phyloP scores from a whole-genome alignment of 1,140 invertebrate genomes.

The Anoplophora glabripennis region DNA sequence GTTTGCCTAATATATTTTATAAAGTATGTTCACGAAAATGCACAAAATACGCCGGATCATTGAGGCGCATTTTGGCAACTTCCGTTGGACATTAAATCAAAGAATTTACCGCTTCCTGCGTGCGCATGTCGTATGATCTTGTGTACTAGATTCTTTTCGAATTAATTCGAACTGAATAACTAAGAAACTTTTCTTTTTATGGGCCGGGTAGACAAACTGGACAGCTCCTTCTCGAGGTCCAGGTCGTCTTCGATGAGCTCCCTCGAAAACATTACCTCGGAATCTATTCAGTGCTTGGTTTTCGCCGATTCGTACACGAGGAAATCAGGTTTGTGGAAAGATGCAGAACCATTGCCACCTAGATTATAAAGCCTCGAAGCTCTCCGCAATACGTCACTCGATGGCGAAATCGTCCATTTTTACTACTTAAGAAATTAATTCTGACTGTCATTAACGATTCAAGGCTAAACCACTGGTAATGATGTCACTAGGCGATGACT shows the following conservation, averaged over 20 bases:
- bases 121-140: not conserved
- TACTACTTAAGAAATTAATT: too few relatives aligned
- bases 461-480: too few relatives aligned
- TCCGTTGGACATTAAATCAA: not conserved
- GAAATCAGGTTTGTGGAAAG: constrained; percentile 72
- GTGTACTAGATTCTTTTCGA: constrained; percentile 10
- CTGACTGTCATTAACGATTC: too few relatives aligned
- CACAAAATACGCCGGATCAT: too few relatives aligned
- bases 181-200: constrained; percentile 52
- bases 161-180: constrained; percentile 13
- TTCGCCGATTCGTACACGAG: constrained; percentile 95
- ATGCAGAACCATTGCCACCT: too few relatives aligned
- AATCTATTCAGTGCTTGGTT: constrained; percentile 92
- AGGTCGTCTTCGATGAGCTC: constrained; percentile 96
- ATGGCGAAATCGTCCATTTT: too few relatives aligned
- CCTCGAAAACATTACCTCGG: constrained; percentile 92
- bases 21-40: too few relatives aligned
- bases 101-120: not conserved
- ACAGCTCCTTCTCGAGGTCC: constrained; percentile 92
- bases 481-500: not conserved
- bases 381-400: too few relatives aligned
- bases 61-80: not conserved
- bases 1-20: too few relatives aligned
- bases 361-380: not conserved
- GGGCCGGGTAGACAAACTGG: constrained; percentile 89